phyloP scores from a whole-genome alignment of 92 coral and sea anemone genomes.

The Porites lobata region DNA sequence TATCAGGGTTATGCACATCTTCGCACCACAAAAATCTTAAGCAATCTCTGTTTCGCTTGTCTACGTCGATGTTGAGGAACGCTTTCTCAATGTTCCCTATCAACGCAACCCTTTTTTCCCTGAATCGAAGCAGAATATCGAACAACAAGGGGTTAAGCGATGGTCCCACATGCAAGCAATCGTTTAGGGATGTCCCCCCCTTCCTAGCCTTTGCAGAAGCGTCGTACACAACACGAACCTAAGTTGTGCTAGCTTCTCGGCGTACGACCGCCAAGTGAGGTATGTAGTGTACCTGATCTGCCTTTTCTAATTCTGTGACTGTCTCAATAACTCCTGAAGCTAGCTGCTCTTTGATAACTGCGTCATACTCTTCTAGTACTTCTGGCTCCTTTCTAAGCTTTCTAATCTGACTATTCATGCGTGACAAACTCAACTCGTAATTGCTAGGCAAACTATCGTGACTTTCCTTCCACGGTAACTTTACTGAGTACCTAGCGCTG shows the following conservation, averaged over 20 bases:
- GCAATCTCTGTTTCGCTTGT: slow-evolving; percentile 54
- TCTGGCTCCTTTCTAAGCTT: too few species aligned
- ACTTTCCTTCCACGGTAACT: slow-evolving; percentile 57
- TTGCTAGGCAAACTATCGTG: slow-evolving; percentile 20
- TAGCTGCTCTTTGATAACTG: slow-evolving; percentile 59
- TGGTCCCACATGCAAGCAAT: slow-evolving; percentile 72
- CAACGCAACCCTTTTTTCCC: slow-evolving; percentile 51
- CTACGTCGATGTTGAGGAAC: slow-evolving; percentile 53
- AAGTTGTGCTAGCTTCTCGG: slow-evolving; percentile 54
- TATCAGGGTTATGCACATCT: neutral
- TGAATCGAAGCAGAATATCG: slow-evolving; percentile 48
- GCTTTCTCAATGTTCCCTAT: slow-evolving; percentile 61
- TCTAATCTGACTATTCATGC: too few species aligned
- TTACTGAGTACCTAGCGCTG: slow-evolving; percentile 53
- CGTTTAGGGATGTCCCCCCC: slow-evolving; percentile 51
- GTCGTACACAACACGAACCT: slow-evolving; percentile 55
- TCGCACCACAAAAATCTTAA: slow-evolving; percentile 73
- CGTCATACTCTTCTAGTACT: slow-evolving; percentile 51
- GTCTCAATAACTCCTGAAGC: slow-evolving; percentile 61
- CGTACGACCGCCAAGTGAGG: slow-evolving; percentile 66
- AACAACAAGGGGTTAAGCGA: slow-evolving; percentile 54
- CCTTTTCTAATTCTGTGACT: slow-evolving; percentile 44
- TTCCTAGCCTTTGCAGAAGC: slow-evolving; percentile 43
- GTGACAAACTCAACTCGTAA: slow-evolving; percentile 19
- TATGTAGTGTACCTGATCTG: slow-evolving; percentile 47